Evolutionary conservation across 1,140 invertebrate genomes (phyloP).

Genomic region (Lysiphlebus fabarum): DNA sequence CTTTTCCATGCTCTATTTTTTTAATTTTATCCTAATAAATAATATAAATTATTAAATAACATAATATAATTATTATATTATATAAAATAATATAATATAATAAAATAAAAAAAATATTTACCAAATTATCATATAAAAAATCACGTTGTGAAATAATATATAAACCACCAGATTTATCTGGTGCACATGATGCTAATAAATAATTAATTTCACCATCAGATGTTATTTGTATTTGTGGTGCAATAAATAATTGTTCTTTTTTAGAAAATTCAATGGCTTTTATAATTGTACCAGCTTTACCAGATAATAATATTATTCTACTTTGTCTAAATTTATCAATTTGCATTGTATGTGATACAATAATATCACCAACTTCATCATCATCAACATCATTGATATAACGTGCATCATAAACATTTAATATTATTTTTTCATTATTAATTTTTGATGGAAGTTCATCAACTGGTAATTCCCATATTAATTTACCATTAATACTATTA

Average conservation of each 20-base stretch:
- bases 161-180: conserved; percentile 68
- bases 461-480: conserved; percentile 65
- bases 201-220: conserved; percentile 61
- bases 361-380: conserved; percentile 69
- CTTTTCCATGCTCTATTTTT: conserved; percentile 49
- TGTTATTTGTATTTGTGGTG: conserved; percentile 63
- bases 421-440: conserved; percentile 45
- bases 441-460: conserved; percentile 32
- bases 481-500: conserved; percentile 64
- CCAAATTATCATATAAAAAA: conserved; percentile 57
- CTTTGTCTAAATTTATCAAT: conserved; percentile 54
- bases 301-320: conserved; percentile 69
- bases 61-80: conserved; percentile 20
- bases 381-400: conserved; percentile 70
- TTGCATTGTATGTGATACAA: conserved; percentile 67
- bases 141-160: conserved; percentile 62
- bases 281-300: conserved; percentile 65
- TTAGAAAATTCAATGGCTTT: conserved; percentile 64
- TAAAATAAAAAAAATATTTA: conserved; percentile 35
- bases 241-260: conserved; percentile 68
- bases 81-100: conserved; percentile 10
- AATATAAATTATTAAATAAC: conserved; percentile 18
- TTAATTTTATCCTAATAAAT: conserved; percentile 43
- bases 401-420: conserved; percentile 67
- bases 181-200: conserved; percentile 72